Evolutionary conservation across 2,113 vertebrate genomes (phyloP).

Genomic region (Hippocampus guttulatus): DNA sequence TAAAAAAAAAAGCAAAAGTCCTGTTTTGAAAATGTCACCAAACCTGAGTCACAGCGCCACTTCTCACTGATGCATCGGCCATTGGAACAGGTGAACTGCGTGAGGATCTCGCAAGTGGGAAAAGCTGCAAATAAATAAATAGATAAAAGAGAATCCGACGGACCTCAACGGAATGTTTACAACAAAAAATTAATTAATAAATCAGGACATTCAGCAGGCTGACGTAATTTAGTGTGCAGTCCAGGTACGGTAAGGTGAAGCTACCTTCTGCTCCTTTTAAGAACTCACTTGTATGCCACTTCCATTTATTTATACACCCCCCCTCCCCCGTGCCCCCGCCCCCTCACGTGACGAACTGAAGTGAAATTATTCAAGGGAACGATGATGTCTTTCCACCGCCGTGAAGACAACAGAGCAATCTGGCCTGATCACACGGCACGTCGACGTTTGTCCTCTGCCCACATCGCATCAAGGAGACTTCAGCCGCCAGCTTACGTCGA

Average conservation of each 20-base stretch:
- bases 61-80: constrained; percentile 89
- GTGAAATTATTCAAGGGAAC: not conserved
- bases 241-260: not conserved
- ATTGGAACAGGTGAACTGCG: constrained; percentile 89
- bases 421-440: too few species aligned
- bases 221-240: not conserved
- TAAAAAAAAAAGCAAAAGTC: not conserved
- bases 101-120: constrained; percentile 87
- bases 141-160: not conserved
- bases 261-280: not conserved
- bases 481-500: not conserved
- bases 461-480: not conserved
- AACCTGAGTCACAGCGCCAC: constrained; percentile 95
- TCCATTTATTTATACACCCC: not conserved
- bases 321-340: too few species aligned
- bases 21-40: constrained; percentile 19
- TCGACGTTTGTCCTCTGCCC: not conserved
- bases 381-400: not conserved
- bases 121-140: constrained; percentile 73
- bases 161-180: not conserved
- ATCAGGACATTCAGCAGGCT: not conserved
- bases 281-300: not conserved
- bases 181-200: not conserved
- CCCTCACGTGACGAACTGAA: not conserved
- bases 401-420: not conserved